Evolutionary conservation across 2,113 vertebrate genomes (phyloP), one percentile per base, ranked within the genome.

Genomic region (Hylia prasina): DNA sequence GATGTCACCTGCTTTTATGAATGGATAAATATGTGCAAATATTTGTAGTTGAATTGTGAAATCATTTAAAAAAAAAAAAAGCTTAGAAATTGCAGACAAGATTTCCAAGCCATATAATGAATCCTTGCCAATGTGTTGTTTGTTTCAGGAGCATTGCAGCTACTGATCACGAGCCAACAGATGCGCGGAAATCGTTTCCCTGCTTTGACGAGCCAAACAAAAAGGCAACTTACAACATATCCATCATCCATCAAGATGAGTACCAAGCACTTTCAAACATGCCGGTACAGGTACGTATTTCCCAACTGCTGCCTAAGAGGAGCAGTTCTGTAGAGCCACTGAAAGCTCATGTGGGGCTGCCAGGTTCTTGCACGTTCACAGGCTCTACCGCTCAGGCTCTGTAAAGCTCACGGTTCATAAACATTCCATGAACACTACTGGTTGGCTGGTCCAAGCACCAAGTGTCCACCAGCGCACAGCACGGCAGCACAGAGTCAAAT

Each of bases 131-230:
- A 76, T 51, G 8, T 96, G 65, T 89, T 96, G 73, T 96, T 97
- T 97, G 51, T 97, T 94, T 98, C 97, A 99, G 99, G 97, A 99
- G 99, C 96, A 99, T 99, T 90, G 99, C 99, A 60, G 99, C 99
- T 42, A 99, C 99, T 19, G 99, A 99, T 97, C 99, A 99, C 19
- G 99, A 99, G 94, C 99, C 99, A 57, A 99, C 99, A 45, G 99
- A 99, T 58, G 99, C 99, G 48, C 98, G 99, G 51, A 99, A 99
- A 96, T 98, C 99, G 6, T 99, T 99, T 88, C 99, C 99, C 63
- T 99, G 99, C 94, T 99, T 99, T 85, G 99, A 99, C 13, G 99
- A 99, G 87, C 99, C 99, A 42, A 99, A 99, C 97, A 99, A 99
- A 98, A 99, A 99, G 94, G 98, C 99, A 69, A 99, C 99, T 39